Evolutionary conservation across 1,140 invertebrate species (phyloP).

Genomic region (Drosophila jambulina): DNA sequence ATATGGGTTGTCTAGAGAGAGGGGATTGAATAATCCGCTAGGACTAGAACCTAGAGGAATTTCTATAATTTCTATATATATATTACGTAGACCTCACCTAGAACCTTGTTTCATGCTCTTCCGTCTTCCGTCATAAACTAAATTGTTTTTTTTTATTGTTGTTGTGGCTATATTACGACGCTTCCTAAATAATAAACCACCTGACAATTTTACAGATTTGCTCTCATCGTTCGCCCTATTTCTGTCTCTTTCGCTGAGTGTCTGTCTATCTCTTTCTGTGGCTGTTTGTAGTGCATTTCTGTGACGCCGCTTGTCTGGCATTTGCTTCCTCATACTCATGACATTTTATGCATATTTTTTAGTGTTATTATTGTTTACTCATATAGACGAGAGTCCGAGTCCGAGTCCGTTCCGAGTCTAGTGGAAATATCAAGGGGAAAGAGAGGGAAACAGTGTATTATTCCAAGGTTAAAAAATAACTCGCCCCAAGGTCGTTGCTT

Average conservation of each 20-base stretch:
- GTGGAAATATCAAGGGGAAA: conserved; percentile 42
- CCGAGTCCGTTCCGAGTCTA: background rate
- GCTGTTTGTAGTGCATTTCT: conserved; percentile 21
- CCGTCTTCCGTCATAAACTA: conserved; percentile 48
- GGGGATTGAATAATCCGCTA: conserved; percentile 28
- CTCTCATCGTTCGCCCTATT: background rate
- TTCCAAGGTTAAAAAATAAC: conserved; percentile 84
- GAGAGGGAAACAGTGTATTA: conserved; percentile 30
- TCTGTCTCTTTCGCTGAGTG: background rate
- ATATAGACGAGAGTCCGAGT: conserved; percentile 32
- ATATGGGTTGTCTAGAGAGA: background rate
- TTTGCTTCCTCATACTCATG: conserved; percentile 54
- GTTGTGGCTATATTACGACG: conserved; percentile 13
- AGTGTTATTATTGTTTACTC: conserved; percentile 68
- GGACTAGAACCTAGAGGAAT: background rate
- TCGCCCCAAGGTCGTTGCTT: conserved; percentile 71
- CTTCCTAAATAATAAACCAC: conserved; percentile 42
- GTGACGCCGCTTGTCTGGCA: conserved; percentile 47
- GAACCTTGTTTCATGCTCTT: conserved; percentile 1
- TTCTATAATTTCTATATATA: conserved; percentile 7
- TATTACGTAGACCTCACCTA: conserved; percentile 12
- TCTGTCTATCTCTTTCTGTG: background rate
- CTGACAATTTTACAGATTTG: conserved; percentile 44
- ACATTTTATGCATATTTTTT: conserved; percentile 58
- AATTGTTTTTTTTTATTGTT: conserved; percentile 11